Evolutionary conservation across 1,140 invertebrate genomes (phyloP).

Genomic region (Sitobion miscanthi): DNA sequence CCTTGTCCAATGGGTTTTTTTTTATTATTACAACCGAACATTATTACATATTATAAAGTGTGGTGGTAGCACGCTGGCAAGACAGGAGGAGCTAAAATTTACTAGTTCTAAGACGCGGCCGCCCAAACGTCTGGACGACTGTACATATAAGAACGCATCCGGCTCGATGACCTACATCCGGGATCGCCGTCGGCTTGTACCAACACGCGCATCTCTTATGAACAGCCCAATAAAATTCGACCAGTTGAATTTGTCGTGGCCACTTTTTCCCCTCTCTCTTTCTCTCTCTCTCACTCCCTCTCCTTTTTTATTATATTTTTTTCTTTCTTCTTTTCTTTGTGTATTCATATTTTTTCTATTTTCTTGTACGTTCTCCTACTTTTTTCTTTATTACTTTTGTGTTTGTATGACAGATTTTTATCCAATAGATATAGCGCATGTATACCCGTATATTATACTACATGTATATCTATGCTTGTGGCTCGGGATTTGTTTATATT

Average conservation of each 20-base stretch:
- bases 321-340: neutral
- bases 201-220: constrained; percentile 34
- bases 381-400: neutral
- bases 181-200: constrained; percentile 42
- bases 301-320: neutral
- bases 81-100: neutral
- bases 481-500: neutral
- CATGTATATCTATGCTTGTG: neutral
- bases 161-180: constrained; percentile 56
- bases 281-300: neutral
- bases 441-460: neutral
- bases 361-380: neutral
- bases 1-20: neutral
- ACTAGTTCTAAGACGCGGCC: constrained; percentile 43
- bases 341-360: neutral
- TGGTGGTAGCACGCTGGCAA: neutral
- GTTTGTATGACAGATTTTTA: neutral
- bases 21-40: neutral
- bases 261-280: neutral
- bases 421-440: neutral
- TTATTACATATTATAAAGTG: constrained; percentile 10
- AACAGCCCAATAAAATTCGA: constrained; percentile 53
- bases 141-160: constrained; percentile 26
- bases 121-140: constrained; percentile 46
- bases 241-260: constrained; percentile 39